phyloP scores from a whole-genome alignment of 2,888 invertebrate species.

The Linyphia triangularis region DNA sequence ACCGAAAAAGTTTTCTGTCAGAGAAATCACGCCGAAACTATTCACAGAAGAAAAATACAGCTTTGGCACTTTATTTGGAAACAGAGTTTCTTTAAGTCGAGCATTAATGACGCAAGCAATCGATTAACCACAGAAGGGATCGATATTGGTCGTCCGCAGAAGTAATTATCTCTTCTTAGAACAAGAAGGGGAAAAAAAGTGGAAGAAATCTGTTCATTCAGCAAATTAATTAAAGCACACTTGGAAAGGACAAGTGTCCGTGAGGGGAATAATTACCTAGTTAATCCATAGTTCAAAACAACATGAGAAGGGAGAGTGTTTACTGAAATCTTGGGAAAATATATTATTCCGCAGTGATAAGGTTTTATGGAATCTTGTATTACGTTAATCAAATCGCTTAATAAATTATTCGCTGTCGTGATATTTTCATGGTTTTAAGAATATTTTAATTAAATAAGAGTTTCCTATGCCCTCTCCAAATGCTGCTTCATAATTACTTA shows the following conservation, averaged over 20 bases:
- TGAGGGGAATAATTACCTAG: not conserved
- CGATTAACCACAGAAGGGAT: not conserved
- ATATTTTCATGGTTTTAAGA: not conserved
- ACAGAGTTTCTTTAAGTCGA: not conserved
- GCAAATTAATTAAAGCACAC: conserved; percentile 15
- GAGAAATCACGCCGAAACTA: not conserved
- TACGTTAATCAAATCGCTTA: too few species aligned
- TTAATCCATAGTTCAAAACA: not conserved
- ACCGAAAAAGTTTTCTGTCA: not conserved
- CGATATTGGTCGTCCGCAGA: not conserved
- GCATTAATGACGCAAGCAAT: not conserved
- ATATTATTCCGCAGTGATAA: not conserved
- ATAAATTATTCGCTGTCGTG: too few species aligned
- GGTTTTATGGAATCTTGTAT: not conserved
- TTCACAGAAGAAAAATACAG: not conserved
- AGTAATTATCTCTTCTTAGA: conserved; percentile 12
- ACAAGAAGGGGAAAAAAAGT: not conserved
- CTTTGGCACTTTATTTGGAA: not conserved
- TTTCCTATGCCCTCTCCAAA: too few species aligned
- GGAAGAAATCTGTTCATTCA: not conserved
- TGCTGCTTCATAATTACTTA: too few species aligned
- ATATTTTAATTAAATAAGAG: not conserved
- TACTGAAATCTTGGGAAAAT: not conserved
- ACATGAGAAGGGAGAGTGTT: not conserved
- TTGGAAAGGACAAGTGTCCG: not conserved